Base-by-base conservation (phyloP, 2,113 vertebrate species). In the Hepsetus odoe region DNA sequence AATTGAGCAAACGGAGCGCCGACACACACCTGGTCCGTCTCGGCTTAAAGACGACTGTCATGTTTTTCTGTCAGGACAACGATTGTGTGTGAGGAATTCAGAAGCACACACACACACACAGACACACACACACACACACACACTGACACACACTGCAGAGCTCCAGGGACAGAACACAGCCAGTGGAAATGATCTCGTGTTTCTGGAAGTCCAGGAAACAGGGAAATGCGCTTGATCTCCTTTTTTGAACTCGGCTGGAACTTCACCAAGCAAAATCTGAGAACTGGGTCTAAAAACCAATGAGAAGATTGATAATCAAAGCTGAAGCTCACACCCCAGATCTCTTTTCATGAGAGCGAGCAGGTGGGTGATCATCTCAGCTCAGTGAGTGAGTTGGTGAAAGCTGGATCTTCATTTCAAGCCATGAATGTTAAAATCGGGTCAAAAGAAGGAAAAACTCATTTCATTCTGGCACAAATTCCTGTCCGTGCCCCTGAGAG, bases 161-260 rank as follows among this genome's bases (percentile, higher is more conserved):
- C 49, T 51, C 49, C 49, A n/a, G 20, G 12, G 1, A 5, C 30
- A 1, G 14, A 71, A 24, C 2, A 3, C n/a, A 53, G 46, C 4
- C 22, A 71, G 16, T 71, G 49, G 70, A 58, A 56, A 72, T 56
- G 35, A 72, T 35, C 26, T 42, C 20, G 32, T 28, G 38, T 73
- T 73, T 73, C 71, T 59, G 18, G 30, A 35, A 20, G 35, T 73
- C 71, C 53, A 59, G 53, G 71, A 73, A 72, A 28, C 40, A 11
- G 40, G 33, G 42, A 72, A 72, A 58, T 58, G 28, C 26, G 22
- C 51, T 71, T 35, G 20, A 71, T 71, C 49, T 40, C 32, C 22
- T 58, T 9, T 72, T 28, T 72, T 58, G 51, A 40, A 40, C 16
- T 0, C 20, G 22, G 26, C 24, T 53, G 28, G 51, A 22, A 55